Evolutionary conservation across 2,888 invertebrate genomes (phyloP).

Genomic region (Drosophila acutilabella): DNA sequence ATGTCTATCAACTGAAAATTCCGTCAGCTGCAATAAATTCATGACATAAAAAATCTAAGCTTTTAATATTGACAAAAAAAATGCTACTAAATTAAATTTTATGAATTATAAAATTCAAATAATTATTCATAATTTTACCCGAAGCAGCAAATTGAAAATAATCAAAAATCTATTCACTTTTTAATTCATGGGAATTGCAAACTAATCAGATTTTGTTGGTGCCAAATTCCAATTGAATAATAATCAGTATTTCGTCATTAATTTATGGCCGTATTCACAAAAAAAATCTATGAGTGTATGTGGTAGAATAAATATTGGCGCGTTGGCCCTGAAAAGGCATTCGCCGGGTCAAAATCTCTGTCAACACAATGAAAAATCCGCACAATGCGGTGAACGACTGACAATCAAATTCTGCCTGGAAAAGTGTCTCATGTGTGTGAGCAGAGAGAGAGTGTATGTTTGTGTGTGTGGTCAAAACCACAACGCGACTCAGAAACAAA

Average conservation of each 20-base stretch:
- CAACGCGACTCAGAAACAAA: conserved; percentile 17
- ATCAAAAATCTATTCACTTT: too few relatives aligned
- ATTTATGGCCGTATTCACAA: background rate
- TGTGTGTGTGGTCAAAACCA: conserved; percentile 42
- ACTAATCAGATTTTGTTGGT: background rate
- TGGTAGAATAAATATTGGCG: background rate
- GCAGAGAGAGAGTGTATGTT: background rate
- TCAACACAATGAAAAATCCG: conserved; percentile 43
- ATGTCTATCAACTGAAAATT: background rate
- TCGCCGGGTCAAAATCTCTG: conserved; percentile 30
- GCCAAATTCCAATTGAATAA: background rate
- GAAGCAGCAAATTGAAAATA: too few relatives aligned
- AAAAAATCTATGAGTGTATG: background rate
- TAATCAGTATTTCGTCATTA: background rate
- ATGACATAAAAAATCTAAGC: background rate
- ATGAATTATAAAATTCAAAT: too few relatives aligned
- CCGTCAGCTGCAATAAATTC: background rate
- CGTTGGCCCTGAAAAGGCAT: conserved; percentile 13
- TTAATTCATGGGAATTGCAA: background rate
- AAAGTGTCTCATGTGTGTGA: conserved; percentile 15
- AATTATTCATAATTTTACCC: too few relatives aligned
- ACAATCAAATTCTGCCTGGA: conserved; percentile 36
- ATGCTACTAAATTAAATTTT: too few relatives aligned
- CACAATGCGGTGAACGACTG: conserved; percentile 17
- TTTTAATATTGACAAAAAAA: background rate